Conservation (phyloP, 2,888 invertebrate genomes). For the Siphlonurus alternatus region DNA sequence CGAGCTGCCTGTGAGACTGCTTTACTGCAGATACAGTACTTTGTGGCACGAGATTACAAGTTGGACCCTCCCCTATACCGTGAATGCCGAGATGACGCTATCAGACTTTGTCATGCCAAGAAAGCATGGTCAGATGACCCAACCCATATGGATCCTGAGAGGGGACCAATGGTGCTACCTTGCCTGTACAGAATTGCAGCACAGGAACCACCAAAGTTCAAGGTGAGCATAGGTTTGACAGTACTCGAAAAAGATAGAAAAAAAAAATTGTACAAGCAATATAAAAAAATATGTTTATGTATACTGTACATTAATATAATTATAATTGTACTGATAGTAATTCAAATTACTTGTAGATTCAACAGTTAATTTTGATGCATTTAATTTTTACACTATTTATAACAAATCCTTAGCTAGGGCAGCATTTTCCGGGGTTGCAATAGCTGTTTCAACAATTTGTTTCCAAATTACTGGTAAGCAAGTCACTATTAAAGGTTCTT, state of each 20-base stretch:
- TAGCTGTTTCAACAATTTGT: too few species aligned
- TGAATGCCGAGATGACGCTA: conserved; percentile 77
- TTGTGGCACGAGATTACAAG: conserved; percentile 87
- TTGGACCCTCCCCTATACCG: conserved; percentile 77
- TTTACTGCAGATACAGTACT: conserved; percentile 90
- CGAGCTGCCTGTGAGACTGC: conserved; percentile 77
- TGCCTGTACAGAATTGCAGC: conserved; percentile 65
- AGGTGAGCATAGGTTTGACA: too few species aligned
- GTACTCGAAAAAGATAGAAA: neutral
- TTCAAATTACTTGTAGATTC: too few species aligned
- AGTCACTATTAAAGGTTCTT: too few species aligned
- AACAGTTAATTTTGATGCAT: too few species aligned
- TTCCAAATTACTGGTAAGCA: too few species aligned
- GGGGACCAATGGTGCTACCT: conserved; percentile 70
- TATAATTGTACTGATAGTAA: too few species aligned
- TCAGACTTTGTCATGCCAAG: conserved; percentile 60
- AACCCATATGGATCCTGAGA: conserved; percentile 52
- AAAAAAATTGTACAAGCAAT: neutral
- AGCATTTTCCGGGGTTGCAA: too few species aligned
- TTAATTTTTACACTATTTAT: too few species aligned
- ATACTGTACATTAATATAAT: neutral
- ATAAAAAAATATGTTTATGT: neutral
- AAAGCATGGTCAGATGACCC: conserved; percentile 52
- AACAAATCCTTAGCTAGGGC: too few species aligned
- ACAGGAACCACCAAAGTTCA: conserved; percentile 13